Base-by-base conservation (phyloP, 2,888 invertebrate genomes). In the Folsomia manolachei region DNA sequence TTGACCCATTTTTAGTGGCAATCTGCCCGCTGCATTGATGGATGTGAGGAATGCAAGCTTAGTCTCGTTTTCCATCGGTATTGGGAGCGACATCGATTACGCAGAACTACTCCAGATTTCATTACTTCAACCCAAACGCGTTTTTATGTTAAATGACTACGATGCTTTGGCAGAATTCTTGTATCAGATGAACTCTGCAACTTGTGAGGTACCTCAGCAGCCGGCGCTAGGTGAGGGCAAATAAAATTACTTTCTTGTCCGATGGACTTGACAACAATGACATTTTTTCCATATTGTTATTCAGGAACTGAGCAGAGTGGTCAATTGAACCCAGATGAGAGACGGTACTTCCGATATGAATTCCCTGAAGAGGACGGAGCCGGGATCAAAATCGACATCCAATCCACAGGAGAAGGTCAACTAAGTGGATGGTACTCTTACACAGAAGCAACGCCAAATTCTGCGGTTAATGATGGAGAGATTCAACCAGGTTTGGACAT, bases 381-480 rank as follows among this genome's bases (percentile, higher is more conserved):
- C 11, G 75, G 71, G 1, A 19, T 79, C 14, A 66, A 2, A 9
- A 19, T 79, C 4, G 14, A 21, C 0, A 27, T 69, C 0, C 19
- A n/a, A 0, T 39, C 39, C 39, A 39, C 39, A 4, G 39, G 39
- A 39, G 9, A 2, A 9, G 77, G 77, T 2, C 56, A 27, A 11
- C 52, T 65, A 0, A 51, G 27, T 0, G 74, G 71, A 1, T 78
- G 70, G 51, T 78, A 71, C 70, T 76, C 76, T 4, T 62, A 53
- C n/a, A 63, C 63, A 0, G 52, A 65, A 1, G n/a, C 2, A 1
- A 70, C 51, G 7, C 79, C 79, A 1, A 69, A 61, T 9, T 26
- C 70, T 0, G 75, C 77, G 1, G n/a, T 75, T 23, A 39, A 77
- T 61, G 76, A 79, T 69, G 78, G 78, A 23, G 56, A 26, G 1